Base-by-base conservation (phyloP, 2,797 vertebrate species). In the Merluccius polli region DNA sequence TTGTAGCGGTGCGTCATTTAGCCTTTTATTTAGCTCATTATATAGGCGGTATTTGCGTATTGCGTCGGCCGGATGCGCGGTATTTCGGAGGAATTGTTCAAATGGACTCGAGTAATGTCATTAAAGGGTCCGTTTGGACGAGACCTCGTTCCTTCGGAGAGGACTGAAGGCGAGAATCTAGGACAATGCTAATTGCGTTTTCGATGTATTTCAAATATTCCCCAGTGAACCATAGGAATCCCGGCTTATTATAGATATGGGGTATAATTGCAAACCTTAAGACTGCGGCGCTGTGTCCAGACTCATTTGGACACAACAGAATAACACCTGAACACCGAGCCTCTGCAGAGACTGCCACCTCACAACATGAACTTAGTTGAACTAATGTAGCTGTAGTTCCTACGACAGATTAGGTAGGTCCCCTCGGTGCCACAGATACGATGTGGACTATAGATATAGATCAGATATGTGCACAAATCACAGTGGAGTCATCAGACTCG, bases 1-100 rank as follows among this genome's bases (percentile, higher is more conserved):
- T 85, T 81, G 88, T 90, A 85, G 90, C 92, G 88, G 90, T 85
- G 85, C 89, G 91, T 90, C 85, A 90, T 93, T 92, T 91, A 89
- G 88, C 88, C 82, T 89, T 85, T 89, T 89, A 91, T 92, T 92
- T 86, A 87, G 83, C 84, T 91, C 89, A 91, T 93, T 91, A 90
- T 88, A 82, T 87, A 76, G 86, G 81, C 79, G 33, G 33, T 35
- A 35, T 35, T 35, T 35, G n/a, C n/a, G n/a, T n/a, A n/a, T n/a
- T n/a, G n/a, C n/a, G n/a, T n/a, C n/a, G 35, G 35, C 35, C 5
- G 35, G 1, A 86, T 90, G 81, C 79, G 87, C 83, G 83, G 81
- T 83, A 77, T 87, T 92, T 85, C 84, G 7, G 44, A 48, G 16
- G 75, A 85, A 86, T 87, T 81, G 83, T 84, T 88, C 87, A 85